Conservation (phyloP, 1,140 invertebrate species). For the Aphaenogaster floridana region DNA sequence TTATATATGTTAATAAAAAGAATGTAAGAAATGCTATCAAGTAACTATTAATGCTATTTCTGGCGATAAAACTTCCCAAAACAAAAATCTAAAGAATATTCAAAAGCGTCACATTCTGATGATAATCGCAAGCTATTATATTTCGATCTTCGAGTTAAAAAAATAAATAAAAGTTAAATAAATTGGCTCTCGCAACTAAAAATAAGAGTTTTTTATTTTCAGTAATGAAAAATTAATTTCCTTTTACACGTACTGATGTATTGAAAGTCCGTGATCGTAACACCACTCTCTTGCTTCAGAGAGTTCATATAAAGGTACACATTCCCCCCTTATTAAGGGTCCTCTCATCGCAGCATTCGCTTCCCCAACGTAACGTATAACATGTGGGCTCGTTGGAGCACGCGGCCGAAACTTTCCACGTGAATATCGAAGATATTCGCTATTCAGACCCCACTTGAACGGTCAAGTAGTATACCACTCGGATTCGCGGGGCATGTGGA, state of each 20-base stretch:
- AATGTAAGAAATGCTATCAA: neutral
- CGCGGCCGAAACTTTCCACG: constrained; percentile 41
- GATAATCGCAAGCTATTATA: neutral
- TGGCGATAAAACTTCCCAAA: neutral
- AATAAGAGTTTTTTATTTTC: neutral
- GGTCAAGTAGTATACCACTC: constrained; percentile 68
- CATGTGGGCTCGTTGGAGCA: constrained; percentile 13
- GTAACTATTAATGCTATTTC: neutral
- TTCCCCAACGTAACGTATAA: constrained; percentile 13
- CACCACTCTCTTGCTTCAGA: neutral
- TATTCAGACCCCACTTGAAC: constrained; percentile 60
- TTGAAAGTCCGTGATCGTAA: neutral
- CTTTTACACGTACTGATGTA: neutral
- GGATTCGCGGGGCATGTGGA: constrained; percentile 50
- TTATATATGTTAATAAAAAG: neutral
- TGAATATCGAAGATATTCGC: constrained; percentile 66
- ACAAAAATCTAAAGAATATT: neutral
- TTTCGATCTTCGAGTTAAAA: no score
- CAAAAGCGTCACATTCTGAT: neutral
- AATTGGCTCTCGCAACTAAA: neutral
- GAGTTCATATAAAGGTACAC: neutral
- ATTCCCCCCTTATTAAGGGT: neutral
- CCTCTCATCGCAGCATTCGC: neutral
- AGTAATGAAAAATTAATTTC: neutral
- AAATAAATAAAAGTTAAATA: no score